These are phyloP conservation scores for Hirtodrosophila alboralis DNA, from an alignment of 2,888 invertebrate genomes.

Conservation along the genomic window DNA sequence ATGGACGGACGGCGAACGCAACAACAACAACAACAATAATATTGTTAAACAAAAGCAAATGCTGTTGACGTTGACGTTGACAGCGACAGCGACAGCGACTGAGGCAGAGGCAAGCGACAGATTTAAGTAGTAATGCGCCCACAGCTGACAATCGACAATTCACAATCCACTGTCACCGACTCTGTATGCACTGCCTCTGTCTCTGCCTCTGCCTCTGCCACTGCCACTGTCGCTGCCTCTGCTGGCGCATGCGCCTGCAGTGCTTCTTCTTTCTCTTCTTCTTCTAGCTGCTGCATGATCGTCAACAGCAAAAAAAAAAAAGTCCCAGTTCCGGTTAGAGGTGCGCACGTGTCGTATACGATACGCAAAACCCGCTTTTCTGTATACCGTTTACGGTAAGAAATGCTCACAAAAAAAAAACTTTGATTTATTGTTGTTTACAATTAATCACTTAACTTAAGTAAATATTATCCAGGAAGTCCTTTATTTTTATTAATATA, in stretches of 20 bases:
- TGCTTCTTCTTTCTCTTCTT: conserved; percentile 8
- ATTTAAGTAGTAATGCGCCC: conserved; percentile 13
- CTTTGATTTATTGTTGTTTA: too few species aligned
- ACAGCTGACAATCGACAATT: conserved; percentile 44
- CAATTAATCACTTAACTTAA: too few species aligned
- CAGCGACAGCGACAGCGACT: conserved; percentile 7
- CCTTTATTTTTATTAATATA: too few species aligned
- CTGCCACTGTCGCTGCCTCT: conserved; percentile 19
- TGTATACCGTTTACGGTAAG: conserved; percentile 4
- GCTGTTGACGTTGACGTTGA: conserved; percentile 11
- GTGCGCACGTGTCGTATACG: conserved; percentile 22
- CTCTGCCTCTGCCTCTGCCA: conserved; percentile 14
- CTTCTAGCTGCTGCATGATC: conserved; percentile 41
- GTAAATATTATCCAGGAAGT: too few species aligned
- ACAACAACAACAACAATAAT: conserved; percentile 22
- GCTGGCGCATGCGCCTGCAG: conserved; percentile 3
- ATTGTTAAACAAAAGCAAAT: conserved; percentile 26
- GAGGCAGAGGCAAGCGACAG: conserved; percentile 22
- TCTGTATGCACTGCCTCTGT: conserved; percentile 9
- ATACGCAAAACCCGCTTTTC: background rate
- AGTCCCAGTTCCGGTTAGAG: conserved; percentile 44
- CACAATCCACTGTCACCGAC: conserved; percentile 37
- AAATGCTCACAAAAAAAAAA: too few species aligned
- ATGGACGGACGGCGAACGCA: conserved; percentile 21
- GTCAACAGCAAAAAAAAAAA: conserved; percentile 28